Evolutionary conservation across 2,888 invertebrate genomes (phyloP), one percentile per base, ranked within the genome.

Genomic region (Drosophila longiperda): DNA sequence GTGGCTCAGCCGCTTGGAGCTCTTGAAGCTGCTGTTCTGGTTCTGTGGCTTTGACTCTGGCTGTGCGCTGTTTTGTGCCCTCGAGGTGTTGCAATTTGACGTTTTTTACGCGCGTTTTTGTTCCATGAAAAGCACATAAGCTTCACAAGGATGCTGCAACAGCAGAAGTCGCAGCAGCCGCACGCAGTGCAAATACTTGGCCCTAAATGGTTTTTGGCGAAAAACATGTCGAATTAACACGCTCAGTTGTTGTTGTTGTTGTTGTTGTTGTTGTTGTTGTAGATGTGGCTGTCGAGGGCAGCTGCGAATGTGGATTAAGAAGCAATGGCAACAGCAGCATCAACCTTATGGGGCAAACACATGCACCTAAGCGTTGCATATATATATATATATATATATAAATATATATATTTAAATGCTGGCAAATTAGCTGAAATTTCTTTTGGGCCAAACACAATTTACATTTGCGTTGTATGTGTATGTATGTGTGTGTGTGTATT

Each of bases 161-260:
- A 53, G 55, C 57, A 72, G 62, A 52, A 65, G 63, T 65, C 54
- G 71, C 78, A 74, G 66, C 76, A 77, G 87, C 79, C 83, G 80
- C 75, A 82, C 78, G 83, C 89, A 91, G 91, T 83, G 91, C 91
- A 91, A 91, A 91, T 91, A 91, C 85, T 88, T 84, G 82, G 78
- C 80, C 88, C 90, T 91, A 90, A 91, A 90, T 91, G 90, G 82
- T 82, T 89, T 81, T 85, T 78, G 79, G 79, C 78, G 82, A 90
- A 91, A 89, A 91, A 90, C 89, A 91, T 91, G 91, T 91, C 91
- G 91, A 91, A 91, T 91, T 91, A 91, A 91, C 91, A 91, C 91
- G 86, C 89, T 83, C 82, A 79, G 75, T 80, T 84, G 80, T 40
- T 66, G 66, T 66, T 45, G 66, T 26, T 65, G 32, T 61, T 15